A percentile compares a stretch with the other conserved stretches of the same genome.
phyloP scores from a whole-genome alignment of 2,888 invertebrate species.

The Coenonympha arcania region DNA sequence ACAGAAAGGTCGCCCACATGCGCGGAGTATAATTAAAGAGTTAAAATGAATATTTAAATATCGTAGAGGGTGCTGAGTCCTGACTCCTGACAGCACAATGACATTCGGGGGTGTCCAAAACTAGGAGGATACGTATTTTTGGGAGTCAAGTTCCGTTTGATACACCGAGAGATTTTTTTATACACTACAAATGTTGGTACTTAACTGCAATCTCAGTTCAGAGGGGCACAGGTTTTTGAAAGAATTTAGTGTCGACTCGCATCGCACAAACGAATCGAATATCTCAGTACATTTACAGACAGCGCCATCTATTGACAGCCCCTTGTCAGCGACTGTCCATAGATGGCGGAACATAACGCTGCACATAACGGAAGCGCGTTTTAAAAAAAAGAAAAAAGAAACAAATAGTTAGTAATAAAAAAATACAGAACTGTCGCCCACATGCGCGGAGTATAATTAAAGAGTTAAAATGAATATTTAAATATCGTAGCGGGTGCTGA shows the following conservation, averaged over 20 bases:
- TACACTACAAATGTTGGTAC: too few species aligned
- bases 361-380: constrained; percentile 32
- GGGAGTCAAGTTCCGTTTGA: constrained; percentile 48
- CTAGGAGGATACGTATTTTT: constrained; percentile 67
- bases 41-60: constrained; percentile 72
- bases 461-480: constrained; percentile 72
- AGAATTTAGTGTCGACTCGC: too few species aligned
- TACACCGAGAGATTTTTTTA: constrained; percentile 51
- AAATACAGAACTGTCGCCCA: constrained; percentile 52
- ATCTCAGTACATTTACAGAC: too few species aligned
- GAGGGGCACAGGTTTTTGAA: too few species aligned
- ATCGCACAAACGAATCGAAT: too few species aligned
- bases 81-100: constrained; percentile 59
- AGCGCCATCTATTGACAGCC: too few species aligned
- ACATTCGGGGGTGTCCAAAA: constrained; percentile 63
- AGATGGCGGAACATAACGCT: constrained; percentile 34
- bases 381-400: constrained; percentile 33
- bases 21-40: constrained; percentile 70
- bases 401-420: constrained; percentile 41
- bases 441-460: constrained; percentile 70
- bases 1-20: constrained; percentile 59
- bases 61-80: constrained; percentile 57
- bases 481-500: constrained; percentile 61
- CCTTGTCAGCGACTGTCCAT: too few species aligned
- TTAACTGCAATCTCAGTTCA: too few species aligned